Evolutionary conservation across 1,140 invertebrate species (phyloP).

Genomic region (Drosophila sulfurigaster): DNA sequence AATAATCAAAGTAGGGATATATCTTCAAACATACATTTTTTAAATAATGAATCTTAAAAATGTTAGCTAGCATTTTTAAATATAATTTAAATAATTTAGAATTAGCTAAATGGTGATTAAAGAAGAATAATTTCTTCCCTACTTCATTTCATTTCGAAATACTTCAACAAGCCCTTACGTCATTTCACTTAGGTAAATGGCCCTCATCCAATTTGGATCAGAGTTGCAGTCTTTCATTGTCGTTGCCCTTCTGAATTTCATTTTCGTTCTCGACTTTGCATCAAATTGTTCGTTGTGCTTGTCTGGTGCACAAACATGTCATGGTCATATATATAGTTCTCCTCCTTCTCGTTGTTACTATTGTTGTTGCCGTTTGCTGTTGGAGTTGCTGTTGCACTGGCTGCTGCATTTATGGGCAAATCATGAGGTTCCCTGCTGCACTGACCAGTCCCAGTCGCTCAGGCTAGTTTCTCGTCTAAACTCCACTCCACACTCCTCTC

Average conservation of each 20-base stretch:
- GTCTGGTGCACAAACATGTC: slow-evolving; percentile 53
- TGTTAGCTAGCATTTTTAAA: no score
- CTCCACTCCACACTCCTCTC: not conserved
- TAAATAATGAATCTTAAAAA: no score
- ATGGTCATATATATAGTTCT: slow-evolving; percentile 10
- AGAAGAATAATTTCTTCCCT: no score
- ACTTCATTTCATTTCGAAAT: slow-evolving; percentile 8
- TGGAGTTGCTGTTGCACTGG: slow-evolving; percentile 25
- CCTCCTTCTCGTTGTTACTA: not conserved
- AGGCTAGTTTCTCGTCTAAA: not conserved
- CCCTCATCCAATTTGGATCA: not conserved
- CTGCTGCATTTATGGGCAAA: slow-evolving; percentile 72
- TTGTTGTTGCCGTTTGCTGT: slow-evolving; percentile 13
- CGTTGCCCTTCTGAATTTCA: not conserved
- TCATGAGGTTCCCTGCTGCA: slow-evolving; percentile 76
- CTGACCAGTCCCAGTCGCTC: slow-evolving; percentile 30
- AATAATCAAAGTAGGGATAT: no score
- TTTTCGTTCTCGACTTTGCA: slow-evolving; percentile 25
- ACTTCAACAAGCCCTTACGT: not conserved
- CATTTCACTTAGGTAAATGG: slow-evolving; percentile 1
- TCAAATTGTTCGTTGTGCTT: slow-evolving; percentile 38
- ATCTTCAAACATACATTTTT: no score
- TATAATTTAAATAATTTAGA: no score
- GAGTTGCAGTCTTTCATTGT: slow-evolving; percentile 7
- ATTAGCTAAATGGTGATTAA: no score